phyloP scores from a whole-genome alignment of 2,113 vertebrate genomes.

The Scalopus aquaticus region DNA sequence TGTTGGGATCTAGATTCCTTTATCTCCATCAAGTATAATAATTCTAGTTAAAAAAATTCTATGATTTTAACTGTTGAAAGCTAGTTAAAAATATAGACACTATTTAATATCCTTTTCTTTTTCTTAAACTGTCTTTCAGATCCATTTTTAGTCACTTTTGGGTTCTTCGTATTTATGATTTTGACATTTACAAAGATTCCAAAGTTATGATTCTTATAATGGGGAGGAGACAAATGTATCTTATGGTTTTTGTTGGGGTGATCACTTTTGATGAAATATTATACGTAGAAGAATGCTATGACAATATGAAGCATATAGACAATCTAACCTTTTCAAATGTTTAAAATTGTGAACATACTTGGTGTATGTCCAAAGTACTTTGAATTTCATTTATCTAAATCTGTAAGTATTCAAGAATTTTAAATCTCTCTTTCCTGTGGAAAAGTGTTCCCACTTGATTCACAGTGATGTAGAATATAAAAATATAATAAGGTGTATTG shows the following conservation, averaged over 20 bases:
- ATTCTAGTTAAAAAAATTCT: slow-evolving; percentile 28
- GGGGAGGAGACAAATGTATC: slow-evolving; percentile 8
- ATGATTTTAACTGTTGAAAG: not conserved
- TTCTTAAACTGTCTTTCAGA: slow-evolving; percentile 5
- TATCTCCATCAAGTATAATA: not conserved
- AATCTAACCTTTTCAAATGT: not conserved
- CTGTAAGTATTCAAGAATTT: not conserved
- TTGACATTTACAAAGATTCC: not conserved
- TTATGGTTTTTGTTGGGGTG: not conserved
- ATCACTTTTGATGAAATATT: slow-evolving; percentile 24
- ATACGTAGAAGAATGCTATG: not conserved
- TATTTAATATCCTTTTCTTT: not conserved
- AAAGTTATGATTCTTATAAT: not conserved
- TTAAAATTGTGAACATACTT: slow-evolving; percentile 23
- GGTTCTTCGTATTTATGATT: not conserved
- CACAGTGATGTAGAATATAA: slow-evolving; percentile 31
- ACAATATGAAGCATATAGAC: not conserved
- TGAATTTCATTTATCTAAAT: slow-evolving; percentile 34
- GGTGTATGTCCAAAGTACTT: not conserved
- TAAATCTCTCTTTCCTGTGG: slow-evolving; percentile 1
- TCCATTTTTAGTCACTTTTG: not conserved
- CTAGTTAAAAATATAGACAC: not conserved
- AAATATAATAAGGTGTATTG: not conserved
- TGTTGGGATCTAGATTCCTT: not conserved
- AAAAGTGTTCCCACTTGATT: slow-evolving; percentile 23